These are phyloP conservation scores for Drosophila recens DNA, from an alignment of 2,888 invertebrate species.

Conservation along the genomic window DNA sequence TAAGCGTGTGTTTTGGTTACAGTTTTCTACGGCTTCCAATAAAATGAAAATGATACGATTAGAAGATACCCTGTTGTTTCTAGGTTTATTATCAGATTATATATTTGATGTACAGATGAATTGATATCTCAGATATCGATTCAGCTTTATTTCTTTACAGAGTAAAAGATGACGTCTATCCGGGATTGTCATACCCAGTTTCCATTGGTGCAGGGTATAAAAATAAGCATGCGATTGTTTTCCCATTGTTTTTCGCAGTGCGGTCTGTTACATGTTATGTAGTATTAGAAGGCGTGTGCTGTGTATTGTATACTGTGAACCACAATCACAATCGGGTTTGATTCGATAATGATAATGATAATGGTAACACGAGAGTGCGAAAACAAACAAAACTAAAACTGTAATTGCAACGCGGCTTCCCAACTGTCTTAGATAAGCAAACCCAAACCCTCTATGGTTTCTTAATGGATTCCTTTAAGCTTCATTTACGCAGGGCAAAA, in stretches of 20 bases:
- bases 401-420: conserved; percentile 2
- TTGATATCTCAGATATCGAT: background rate
- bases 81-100: background rate
- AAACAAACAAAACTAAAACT: conserved; percentile 15
- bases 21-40: conserved; percentile 57
- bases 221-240: conserved; percentile 17
- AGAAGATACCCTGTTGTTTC: background rate
- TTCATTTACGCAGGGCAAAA: background rate
- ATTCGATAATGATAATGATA: conserved; percentile 42
- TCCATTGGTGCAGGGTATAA: background rate
- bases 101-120: background rate
- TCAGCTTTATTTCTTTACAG: background rate
- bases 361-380: conserved; percentile 33
- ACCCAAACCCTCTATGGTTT: background rate
- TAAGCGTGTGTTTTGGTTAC: conserved; percentile 53
- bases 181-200: background rate
- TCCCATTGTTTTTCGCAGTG: conserved; percentile 16
- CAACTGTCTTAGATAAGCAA: conserved; percentile 41
- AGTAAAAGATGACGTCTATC: background rate
- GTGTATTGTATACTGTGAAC: conserved; percentile 5
- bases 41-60: conserved; percentile 11
- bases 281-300: conserved; percentile 8
- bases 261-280: conserved; percentile 16
- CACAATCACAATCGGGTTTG: conserved; percentile 16
- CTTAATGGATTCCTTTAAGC: background rate